A percentile compares a stretch with the other conserved stretches of the same genome.
phyloP scores from a whole-genome alignment of 2,113 vertebrate species.

The Odontophorus gujanensis region DNA sequence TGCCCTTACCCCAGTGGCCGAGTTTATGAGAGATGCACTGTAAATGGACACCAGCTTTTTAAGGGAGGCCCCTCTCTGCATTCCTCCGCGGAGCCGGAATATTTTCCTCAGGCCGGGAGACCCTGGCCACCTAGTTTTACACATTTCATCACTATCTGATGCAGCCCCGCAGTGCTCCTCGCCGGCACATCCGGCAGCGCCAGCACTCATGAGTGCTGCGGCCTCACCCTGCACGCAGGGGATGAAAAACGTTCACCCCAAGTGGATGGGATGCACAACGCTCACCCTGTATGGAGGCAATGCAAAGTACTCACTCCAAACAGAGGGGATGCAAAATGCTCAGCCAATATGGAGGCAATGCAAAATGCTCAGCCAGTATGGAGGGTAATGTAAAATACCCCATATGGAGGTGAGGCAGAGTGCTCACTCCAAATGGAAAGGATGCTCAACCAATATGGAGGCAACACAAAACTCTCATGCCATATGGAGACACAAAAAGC shows the following conservation, averaged over 20 bases:
- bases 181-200: neutral
- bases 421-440: too few species aligned
- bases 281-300: neutral
- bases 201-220: neutral
- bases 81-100: constrained; percentile 78
- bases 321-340: neutral
- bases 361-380: neutral
- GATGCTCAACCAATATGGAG: neutral
- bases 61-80: constrained; percentile 81
- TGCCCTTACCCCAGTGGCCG: constrained; percentile 80
- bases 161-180: neutral
- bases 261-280: neutral
- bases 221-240: neutral
- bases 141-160: constrained; percentile 43
- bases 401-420: neutral
- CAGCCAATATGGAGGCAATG: neutral
- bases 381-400: neutral
- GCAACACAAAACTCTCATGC: neutral
- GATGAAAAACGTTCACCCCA: neutral
- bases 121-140: constrained; percentile 63
- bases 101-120: constrained; percentile 52
- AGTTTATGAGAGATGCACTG: constrained; percentile 88
- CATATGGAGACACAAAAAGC: neutral
- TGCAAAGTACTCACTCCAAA: too few species aligned
- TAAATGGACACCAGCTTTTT: constrained; percentile 89